Conservation (phyloP, 2,888 invertebrate species). For the Dryobota labecula region DNA sequence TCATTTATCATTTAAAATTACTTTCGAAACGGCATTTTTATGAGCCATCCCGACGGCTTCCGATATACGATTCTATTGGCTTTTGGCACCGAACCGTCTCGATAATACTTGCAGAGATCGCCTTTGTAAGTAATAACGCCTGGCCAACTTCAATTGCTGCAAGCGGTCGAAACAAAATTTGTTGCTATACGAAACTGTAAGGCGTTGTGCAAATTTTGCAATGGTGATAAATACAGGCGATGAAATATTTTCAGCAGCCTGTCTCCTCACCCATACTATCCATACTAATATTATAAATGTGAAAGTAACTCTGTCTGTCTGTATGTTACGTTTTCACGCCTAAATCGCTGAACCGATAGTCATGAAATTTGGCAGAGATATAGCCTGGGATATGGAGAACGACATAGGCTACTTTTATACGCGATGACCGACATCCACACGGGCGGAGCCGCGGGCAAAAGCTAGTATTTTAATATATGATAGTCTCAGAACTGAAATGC, state of each 20-base stretch:
- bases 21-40: conserved; percentile 55
- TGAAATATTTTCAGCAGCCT: neutral
- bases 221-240: neutral
- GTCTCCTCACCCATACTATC: too few species aligned
- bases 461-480: too few species aligned
- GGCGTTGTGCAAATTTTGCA: conserved; percentile 15
- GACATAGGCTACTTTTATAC: too few species aligned
- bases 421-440: too few species aligned
- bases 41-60: conserved; percentile 28
- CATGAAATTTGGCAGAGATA: too few species aligned
- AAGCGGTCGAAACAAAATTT: conserved; percentile 24
- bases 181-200: conserved; percentile 34
- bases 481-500: too few species aligned
- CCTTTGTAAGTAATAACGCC: conserved; percentile 38
- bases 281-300: too few species aligned
- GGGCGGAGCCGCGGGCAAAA: too few species aligned
- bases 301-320: too few species aligned
- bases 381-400: too few species aligned
- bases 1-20: conserved; percentile 56
- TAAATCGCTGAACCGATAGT: too few species aligned
- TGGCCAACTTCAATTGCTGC: conserved; percentile 35
- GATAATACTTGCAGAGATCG: conserved; percentile 32
- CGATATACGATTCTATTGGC: conserved; percentile 50
- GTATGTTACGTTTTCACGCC: too few species aligned
- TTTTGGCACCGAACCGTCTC: conserved; percentile 47